phyloP scores from a whole-genome alignment of 2,888 invertebrate genomes.

The Eugnorisma glareosa region DNA sequence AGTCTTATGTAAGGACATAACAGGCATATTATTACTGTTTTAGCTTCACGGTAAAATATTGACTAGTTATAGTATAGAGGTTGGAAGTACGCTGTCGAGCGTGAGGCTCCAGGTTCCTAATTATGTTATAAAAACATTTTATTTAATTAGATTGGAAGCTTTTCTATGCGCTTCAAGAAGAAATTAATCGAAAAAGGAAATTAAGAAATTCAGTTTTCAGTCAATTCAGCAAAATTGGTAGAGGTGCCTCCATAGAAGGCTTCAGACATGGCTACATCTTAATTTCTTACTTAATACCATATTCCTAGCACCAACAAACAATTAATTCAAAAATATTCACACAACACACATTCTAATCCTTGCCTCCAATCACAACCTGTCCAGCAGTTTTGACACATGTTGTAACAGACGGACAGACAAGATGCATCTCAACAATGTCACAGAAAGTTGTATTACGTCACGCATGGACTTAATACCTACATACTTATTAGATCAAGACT shows the following conservation, averaged over 20 bases:
- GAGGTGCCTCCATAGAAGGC: background rate
- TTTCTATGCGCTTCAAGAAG: background rate
- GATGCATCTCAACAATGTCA: slow-evolving; percentile 60
- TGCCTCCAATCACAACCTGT: slow-evolving; percentile 22
- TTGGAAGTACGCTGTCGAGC: background rate
- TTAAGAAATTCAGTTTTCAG: background rate
- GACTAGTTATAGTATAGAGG: background rate
- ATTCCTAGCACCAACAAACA: background rate
- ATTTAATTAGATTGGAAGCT: background rate
- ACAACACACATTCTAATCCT: slow-evolving; percentile 24
- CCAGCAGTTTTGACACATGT: slow-evolving; percentile 26
- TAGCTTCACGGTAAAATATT: slow-evolving; percentile 6
- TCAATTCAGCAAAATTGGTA: background rate
- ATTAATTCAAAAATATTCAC: slow-evolving; percentile 15
- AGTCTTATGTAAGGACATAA: slow-evolving; percentile 34
- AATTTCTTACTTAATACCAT: background rate
- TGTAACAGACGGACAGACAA: slow-evolving; percentile 24
- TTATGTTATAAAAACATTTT: background rate
- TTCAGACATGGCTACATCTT: background rate
- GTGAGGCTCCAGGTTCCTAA: background rate
- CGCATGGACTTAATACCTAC: slow-evolving; percentile 54
- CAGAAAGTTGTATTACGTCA: slow-evolving; percentile 53
- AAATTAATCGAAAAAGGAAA: background rate
- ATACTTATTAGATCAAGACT: slow-evolving; percentile 67
- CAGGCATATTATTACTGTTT: slow-evolving; percentile 38